Conservation (phyloP, 2,797 vertebrate genomes). For the Phoeniculus purpureus region DNA sequence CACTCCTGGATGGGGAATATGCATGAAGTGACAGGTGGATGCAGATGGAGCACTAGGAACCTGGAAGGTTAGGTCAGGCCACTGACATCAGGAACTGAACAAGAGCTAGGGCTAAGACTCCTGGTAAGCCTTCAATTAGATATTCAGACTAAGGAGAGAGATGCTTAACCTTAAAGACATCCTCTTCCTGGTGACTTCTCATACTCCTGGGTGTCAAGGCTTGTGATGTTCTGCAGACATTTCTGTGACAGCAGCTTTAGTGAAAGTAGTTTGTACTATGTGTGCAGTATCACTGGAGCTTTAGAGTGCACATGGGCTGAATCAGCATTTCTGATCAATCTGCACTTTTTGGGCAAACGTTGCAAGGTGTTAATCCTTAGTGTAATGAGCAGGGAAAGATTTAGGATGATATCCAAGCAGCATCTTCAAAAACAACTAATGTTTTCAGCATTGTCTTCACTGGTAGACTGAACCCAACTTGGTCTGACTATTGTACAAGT, state of each 20-base stretch:
- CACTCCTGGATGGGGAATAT: not conserved
- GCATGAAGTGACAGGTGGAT: constrained; percentile 11
- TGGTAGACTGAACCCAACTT: not conserved
- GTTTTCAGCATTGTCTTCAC: not conserved
- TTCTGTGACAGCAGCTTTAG: not conserved
- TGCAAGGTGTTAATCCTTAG: not conserved
- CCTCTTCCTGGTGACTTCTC: constrained; percentile 34
- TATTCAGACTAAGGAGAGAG: constrained; percentile 27
- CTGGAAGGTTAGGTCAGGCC: constrained; percentile 33
- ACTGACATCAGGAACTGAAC: not conserved
- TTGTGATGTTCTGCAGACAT: not conserved
- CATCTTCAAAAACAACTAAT: not conserved
- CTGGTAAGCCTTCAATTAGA: constrained; percentile 39
- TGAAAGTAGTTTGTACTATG: not conserved
- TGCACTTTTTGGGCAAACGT: not conserved
- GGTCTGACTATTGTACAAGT: not conserved
- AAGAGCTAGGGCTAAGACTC: constrained; percentile 8
- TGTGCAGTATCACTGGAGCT: not conserved
- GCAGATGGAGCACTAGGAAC: constrained; percentile 1
- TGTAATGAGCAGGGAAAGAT: constrained; percentile 16
- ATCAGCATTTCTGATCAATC: constrained; percentile 30
- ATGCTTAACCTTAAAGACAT: constrained; percentile 31
- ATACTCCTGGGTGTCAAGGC: not conserved
- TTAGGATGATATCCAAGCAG: not conserved
- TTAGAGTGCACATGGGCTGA: not conserved